Conservation (phyloP, 2,113 vertebrate species). For the Bufo bufo region DNA sequence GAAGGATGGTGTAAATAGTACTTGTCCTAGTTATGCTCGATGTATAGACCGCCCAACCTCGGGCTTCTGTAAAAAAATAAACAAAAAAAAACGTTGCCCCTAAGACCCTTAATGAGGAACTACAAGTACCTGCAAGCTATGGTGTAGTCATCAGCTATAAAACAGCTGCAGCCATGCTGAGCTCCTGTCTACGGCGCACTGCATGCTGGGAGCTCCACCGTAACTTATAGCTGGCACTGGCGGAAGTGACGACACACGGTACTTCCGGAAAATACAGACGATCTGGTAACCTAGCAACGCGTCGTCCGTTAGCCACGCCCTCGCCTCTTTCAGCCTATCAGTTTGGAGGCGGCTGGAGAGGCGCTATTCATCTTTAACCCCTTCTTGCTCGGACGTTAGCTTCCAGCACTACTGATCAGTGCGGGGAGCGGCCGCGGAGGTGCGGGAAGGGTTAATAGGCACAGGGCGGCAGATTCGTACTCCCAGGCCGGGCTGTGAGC, state of each 20-base stretch:
- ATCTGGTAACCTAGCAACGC: not conserved
- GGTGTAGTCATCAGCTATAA: no score
- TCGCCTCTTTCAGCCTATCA: not conserved
- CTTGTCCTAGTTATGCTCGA: no score
- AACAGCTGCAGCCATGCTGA: no score
- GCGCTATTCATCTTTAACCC: constrained; percentile 1
- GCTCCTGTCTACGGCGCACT: not conserved
- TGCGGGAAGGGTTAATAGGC: not conserved
- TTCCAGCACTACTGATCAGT: not conserved
- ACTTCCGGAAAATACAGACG: not conserved
- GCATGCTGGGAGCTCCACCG: not conserved
- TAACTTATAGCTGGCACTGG: not conserved
- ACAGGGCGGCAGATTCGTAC: constrained; percentile 31
- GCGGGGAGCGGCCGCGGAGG: not conserved
- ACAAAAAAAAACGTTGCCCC: no score
- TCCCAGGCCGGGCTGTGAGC: not conserved
- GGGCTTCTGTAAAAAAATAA: no score
- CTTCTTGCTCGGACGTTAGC: not conserved
- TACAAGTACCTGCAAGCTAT: no score
- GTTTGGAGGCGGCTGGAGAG: not conserved
- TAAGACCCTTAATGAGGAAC: no score
- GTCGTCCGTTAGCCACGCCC: not conserved
- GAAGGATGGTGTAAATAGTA: no score
- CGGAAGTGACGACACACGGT: not conserved
- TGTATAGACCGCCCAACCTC: no score